Evolutionary conservation across 2,888 invertebrate species (phyloP).

Genomic region (Ligdia adustata): DNA sequence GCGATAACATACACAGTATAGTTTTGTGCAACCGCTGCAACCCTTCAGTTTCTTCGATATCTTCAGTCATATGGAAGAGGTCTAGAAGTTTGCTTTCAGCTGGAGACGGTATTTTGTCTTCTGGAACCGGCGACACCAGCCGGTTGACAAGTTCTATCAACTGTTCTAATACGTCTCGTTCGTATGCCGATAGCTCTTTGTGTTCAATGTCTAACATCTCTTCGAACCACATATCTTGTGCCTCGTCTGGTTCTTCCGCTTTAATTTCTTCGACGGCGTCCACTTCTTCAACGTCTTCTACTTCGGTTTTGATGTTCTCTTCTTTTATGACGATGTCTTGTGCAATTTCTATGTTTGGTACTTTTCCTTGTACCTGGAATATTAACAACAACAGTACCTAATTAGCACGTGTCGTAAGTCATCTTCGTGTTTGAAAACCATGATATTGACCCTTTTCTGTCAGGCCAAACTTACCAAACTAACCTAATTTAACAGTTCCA

Average conservation of each 20-base stretch:
- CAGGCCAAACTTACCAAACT: too few relatives aligned
- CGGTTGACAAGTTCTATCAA: conserved; percentile 8
- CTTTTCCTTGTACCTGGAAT: conserved; percentile 15
- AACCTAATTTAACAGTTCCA: too few relatives aligned
- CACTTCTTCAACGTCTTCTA: background rate
- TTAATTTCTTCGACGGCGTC: background rate
- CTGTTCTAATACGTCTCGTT: conserved; percentile 12
- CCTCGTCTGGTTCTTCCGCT: background rate
- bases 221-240: conserved; percentile 5
- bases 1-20: conserved; percentile 6
- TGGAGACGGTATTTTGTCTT: conserved; percentile 4
- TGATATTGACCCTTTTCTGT: too few relatives aligned
- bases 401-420: too few relatives aligned
- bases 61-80: conserved; percentile 2
- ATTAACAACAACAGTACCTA: too few relatives aligned
- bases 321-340: background rate
- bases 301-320: background rate
- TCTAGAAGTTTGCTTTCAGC: conserved; percentile 5
- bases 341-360: conserved; percentile 1
- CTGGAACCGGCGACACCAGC: background rate
- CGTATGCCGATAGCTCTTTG: background rate
- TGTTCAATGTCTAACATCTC: conserved; percentile 17
- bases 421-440: too few relatives aligned
- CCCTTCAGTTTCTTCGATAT: background rate
- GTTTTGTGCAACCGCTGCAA: conserved; percentile 4